Evolutionary conservation across 2,888 invertebrate genomes (phyloP), one percentile per base, ranked within the genome.

Genomic region (Lithophane ornitopus): DNA sequence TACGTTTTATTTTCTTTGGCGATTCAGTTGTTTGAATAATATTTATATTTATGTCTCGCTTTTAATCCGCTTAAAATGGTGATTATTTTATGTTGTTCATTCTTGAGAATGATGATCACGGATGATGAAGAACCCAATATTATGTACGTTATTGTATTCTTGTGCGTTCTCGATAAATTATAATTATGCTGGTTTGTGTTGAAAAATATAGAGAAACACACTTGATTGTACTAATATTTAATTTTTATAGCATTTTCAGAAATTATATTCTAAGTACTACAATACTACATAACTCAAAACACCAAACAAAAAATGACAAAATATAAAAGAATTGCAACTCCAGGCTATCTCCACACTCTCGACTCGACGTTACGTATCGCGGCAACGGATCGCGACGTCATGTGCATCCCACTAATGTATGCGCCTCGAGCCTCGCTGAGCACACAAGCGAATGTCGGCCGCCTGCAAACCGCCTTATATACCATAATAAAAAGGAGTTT

Each of bases 341-440:
- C 63, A 63, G 63, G 66, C 70, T 62, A 56, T 44, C 66, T 67
- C 6, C 44, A 70, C 26, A 62, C 62, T 58, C 34, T 61, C 61
- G 59, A 56, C 70, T 62, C 6, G 39, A 14, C 19, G 54, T 63
- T 58, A 71, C 68, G 71, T 72, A 67, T 49, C 46, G 19, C 56
- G 46, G 63, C 56, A 26, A 66, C 62, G 56, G 66, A 66, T 71
- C 73, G 74, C 58, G 39, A 67, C 67, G 67, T 77, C 71, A 63
- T 49, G 72, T 70, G 72, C 72, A 68, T 56, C 26, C 52, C 70
- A 26, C 77, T 80, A 70, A 83, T 77, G 72, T 74, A 76, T 76
- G 61, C 70, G 44, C 67, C 58, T 44, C 28, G 44, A n/a, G 52
- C 76, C 41, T 14, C 54, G 44, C 69, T 65, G 61, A 59, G 62